A percentile compares a stretch with the other conserved stretches of the same genome.
Evolutionary conservation across 2,888 invertebrate species (phyloP).

Genomic region (Loripinus fragilis): DNA sequence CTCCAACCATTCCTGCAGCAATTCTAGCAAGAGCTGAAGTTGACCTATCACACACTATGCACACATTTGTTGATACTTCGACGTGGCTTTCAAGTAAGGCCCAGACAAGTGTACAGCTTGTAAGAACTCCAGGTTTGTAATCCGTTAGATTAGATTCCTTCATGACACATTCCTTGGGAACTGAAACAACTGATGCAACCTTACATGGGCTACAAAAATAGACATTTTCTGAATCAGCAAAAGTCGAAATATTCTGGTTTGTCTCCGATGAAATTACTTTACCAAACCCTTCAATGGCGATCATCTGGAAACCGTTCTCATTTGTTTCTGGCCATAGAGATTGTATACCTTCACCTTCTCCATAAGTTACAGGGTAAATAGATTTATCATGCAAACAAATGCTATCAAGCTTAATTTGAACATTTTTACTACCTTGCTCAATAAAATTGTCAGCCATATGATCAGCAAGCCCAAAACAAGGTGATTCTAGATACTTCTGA

Average conservation of each 20-base stretch:
- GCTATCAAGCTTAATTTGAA: slow-evolving; percentile 6
- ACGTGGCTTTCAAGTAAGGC: slow-evolving; percentile 24
- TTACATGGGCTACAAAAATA: slow-evolving; percentile 36
- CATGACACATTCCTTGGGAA: slow-evolving; percentile 33
- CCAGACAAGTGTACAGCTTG: slow-evolving; percentile 34
- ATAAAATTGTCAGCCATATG: background rate
- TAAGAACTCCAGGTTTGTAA: slow-evolving; percentile 39
- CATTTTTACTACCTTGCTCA: background rate
- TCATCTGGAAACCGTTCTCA: slow-evolving; percentile 33
- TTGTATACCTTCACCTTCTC: slow-evolving; percentile 23
- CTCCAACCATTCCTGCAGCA: background rate
- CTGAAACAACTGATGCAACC: slow-evolving; percentile 19
- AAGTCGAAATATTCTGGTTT: background rate
- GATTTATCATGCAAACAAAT: slow-evolving; percentile 30
- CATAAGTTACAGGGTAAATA: slow-evolving; percentile 25
- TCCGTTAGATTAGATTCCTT: slow-evolving; percentile 10
- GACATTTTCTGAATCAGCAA: background rate
- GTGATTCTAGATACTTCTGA: slow-evolving; percentile 18
- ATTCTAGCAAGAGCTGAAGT: background rate
- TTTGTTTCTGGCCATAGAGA: slow-evolving; percentile 36
- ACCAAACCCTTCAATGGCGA: slow-evolving; percentile 37
- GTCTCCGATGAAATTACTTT: background rate
- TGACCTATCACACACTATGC: background rate
- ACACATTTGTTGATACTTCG: background rate
- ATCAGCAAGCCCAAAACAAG: slow-evolving; percentile 19